Base-by-base conservation (phyloP, 1,140 invertebrate genomes). In the Drosophila ironensis region DNA sequence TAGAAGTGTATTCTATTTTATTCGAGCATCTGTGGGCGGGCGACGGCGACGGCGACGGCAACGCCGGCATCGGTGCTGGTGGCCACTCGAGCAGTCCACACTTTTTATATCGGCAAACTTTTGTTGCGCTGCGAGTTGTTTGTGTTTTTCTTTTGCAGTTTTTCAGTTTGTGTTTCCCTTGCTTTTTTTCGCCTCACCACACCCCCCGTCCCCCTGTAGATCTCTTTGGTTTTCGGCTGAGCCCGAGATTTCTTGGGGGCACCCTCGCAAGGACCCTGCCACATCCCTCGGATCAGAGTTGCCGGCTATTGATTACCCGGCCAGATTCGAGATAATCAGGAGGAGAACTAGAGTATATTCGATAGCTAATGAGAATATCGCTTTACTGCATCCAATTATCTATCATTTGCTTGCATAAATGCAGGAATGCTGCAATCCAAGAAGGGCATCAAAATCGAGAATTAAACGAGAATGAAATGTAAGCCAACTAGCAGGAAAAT, bases 101-200 rank as follows among this genome's bases (percentile, higher is more conserved):
- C 68, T 87, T 71, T 84, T 77, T 82, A 81, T 78, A 87, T 87
- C 77, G 73, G 60, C 59, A 73, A 87, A 71, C 77, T 87, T 87
- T 87, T 87, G 77, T 86, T 87, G 81, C 82, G 73, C 71, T 72
- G 38, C 66, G 76, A 82, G 81, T 87, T 86, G 81, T 86, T 86
- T 86, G 81, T 87, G 81, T 86, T 86, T 86, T 86, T 87, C 81
- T 86, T 86, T 86, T 76, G 75, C 75, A 87, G 68, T 87, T 86
- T 73, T 86, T 73, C 61, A 81, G 81, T 87, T 87, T 81, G 75
- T 78, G 75, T 84, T 69, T 76, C 53, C 27, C 22, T 47, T 44
- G 48, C 42, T 61, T 40, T 41, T 54, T 25, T 20, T 6, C 24
- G 12, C 8, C 28, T 25, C 14, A 24, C 24, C 20, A 2, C 19